A percentile compares a stretch with the other conserved stretches of the same genome.
Evolutionary conservation across 2,888 invertebrate species (phyloP).

Genomic region (Malthinus seriepunctatus): DNA sequence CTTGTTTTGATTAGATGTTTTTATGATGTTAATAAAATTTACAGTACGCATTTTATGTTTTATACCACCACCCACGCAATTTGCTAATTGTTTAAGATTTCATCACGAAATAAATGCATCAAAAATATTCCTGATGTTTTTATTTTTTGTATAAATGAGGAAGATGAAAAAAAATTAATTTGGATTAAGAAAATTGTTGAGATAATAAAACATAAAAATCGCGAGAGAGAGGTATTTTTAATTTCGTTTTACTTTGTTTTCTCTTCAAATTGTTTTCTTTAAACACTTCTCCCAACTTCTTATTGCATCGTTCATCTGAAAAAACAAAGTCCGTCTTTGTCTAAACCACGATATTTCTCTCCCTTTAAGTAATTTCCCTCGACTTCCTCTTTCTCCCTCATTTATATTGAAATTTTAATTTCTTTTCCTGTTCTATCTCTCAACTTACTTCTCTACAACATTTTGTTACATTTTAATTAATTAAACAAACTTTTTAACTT

Average conservation of each 20-base stretch:
- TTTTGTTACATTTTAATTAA: slow-evolving; percentile 48
- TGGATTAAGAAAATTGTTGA: slow-evolving; percentile 35
- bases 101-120: slow-evolving; percentile 9
- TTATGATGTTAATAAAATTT: slow-evolving; percentile 17
- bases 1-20: slow-evolving; percentile 27
- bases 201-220: slow-evolving; percentile 36
- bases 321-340: slow-evolving; percentile 26
- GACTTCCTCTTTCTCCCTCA: slow-evolving; percentile 36
- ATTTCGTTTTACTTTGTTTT: slow-evolving; percentile 40
- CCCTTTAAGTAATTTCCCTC: slow-evolving; percentile 33
- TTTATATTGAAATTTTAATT: slow-evolving; percentile 44
- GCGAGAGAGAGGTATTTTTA: slow-evolving; percentile 36
- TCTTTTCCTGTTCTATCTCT: slow-evolving; percentile 38
- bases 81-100: slow-evolving; percentile 10
- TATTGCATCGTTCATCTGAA: slow-evolving; percentile 39
- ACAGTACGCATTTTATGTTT: slow-evolving; percentile 7
- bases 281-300: slow-evolving; percentile 44
- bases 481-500: slow-evolving; percentile 43
- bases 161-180: slow-evolving; percentile 36
- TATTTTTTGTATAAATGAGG: not conserved
- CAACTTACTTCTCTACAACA: slow-evolving; percentile 37
- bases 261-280: slow-evolving; percentile 46
- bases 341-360: slow-evolving; percentile 26
- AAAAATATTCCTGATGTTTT: not conserved
- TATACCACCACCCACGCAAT: slow-evolving; percentile 5